phyloP scores from a whole-genome alignment of 2,797 vertebrate species.

The Acanthis flammea region DNA sequence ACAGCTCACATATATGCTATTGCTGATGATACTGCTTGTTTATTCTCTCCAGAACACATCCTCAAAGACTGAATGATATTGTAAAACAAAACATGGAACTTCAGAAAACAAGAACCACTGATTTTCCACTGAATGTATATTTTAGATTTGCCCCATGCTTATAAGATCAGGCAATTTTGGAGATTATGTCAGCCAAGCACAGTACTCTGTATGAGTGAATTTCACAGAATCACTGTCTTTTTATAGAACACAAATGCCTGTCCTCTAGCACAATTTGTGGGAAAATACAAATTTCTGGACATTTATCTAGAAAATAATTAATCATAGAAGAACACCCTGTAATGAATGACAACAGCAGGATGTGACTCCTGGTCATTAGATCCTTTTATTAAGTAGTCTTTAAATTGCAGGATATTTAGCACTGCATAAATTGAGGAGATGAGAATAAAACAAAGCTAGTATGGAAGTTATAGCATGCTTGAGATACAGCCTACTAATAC shows the following conservation, averaged over 20 bases:
- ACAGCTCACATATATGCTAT: neutral
- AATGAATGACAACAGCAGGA: neutral
- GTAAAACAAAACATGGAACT: neutral
- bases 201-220: neutral
- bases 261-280: neutral
- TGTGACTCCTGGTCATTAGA: neutral
- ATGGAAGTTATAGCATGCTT: neutral
- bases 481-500: neutral
- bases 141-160: neutral
- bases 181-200: neutral
- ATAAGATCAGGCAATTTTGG: neutral
- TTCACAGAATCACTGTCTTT: neutral
- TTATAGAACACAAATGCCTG: neutral
- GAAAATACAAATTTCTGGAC: neutral
- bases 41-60: neutral
- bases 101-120: neutral
- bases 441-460: neutral
- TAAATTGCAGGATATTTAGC: neutral
- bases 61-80: neutral
- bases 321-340: neutral
- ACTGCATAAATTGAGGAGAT: neutral
- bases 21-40: neutral
- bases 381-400: neutral
- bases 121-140: neutral
- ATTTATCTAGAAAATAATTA: neutral